A percentile compares a stretch with the other conserved stretches of the same genome.
These are phyloP conservation scores for Microcebus griseorufus DNA, from an alignment of 2,113 vertebrate species.

Conservation along the genomic window DNA sequence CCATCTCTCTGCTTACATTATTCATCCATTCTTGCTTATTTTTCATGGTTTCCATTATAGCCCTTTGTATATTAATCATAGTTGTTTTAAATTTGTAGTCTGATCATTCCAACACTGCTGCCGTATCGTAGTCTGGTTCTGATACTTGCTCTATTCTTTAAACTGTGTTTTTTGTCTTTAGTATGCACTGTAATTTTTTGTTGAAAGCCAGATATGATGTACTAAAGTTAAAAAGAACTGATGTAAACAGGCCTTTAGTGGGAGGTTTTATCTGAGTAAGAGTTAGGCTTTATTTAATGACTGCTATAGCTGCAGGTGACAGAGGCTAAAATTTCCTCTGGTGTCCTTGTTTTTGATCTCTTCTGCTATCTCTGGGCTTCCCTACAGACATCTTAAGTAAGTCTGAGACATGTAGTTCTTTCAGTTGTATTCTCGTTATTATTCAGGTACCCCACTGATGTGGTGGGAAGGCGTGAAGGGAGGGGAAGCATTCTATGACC, in stretches of 20 bases:
- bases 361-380: background rate
- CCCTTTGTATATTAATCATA: background rate
- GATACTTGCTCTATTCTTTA: background rate
- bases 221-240: background rate
- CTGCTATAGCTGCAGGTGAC: background rate
- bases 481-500: background rate
- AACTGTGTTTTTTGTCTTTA: background rate
- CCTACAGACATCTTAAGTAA: background rate
- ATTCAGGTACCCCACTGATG: background rate
- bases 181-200: background rate
- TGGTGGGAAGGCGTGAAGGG: background rate
- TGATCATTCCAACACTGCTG: background rate
- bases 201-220: background rate
- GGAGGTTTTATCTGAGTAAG: background rate
- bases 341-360: background rate
- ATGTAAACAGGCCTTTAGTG: background rate
- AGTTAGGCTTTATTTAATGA: background rate
- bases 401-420: background rate
- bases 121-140: background rate
- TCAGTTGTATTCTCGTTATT: background rate
- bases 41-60: background rate
- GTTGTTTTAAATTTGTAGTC: background rate
- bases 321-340: background rate
- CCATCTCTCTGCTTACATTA: background rate
- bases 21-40: background rate